These are phyloP conservation scores for Spermophilus dauricus DNA, from an alignment of 2,113 vertebrate species.

Conservation along the genomic window DNA sequence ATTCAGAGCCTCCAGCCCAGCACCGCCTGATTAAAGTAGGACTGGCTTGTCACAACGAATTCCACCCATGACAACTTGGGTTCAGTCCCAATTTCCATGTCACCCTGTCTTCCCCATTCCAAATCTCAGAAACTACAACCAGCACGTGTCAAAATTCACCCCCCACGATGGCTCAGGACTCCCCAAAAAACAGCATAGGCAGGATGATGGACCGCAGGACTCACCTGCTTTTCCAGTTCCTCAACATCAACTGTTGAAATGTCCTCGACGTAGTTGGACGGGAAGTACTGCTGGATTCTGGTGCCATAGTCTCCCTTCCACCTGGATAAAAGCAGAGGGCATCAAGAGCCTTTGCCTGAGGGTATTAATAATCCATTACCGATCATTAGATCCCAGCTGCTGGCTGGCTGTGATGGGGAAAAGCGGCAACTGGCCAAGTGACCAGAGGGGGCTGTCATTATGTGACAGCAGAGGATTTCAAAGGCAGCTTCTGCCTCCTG, in stretches of 20 bases:
- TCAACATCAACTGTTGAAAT: conserved; percentile 85
- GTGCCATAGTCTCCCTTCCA: conserved; percentile 97
- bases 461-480: conserved; percentile 58
- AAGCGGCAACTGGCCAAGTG: neutral
- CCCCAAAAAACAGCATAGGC: rapidly evolving
- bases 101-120: neutral
- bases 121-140: neutral
- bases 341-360: rapidly evolving
- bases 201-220: rapidly evolving
- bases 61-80: neutral
- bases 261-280: conserved; percentile 97
- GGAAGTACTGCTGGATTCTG: conserved; percentile 95
- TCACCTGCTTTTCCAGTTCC: conserved; percentile 91
- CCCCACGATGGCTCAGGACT: rapidly evolving
- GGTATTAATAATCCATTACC: rapidly evolving
- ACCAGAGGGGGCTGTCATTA: conserved; percentile 47
- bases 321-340: conserved; percentile 86
- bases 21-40: neutral
- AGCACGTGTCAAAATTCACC: rapidly evolving
- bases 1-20: neutral
- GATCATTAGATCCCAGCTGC: neutral
- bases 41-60: neutral
- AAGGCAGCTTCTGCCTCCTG: conserved; percentile 55
- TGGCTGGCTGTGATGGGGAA: neutral
- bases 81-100: neutral